Conservation (phyloP, 1,140 invertebrate genomes). For the Ceratina japonica region DNA sequence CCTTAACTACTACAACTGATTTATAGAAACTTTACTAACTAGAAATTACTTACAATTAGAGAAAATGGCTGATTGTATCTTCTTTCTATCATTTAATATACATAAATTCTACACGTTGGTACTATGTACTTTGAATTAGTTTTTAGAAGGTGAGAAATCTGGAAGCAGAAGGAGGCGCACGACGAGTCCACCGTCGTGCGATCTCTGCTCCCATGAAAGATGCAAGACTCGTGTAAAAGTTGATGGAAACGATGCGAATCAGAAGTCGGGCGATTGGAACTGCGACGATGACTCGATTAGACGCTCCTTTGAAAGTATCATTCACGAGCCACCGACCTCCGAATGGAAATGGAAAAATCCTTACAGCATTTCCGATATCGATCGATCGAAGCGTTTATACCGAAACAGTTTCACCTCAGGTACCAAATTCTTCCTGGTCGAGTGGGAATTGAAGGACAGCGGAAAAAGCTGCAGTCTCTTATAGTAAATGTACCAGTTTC, state of each 20-base stretch:
- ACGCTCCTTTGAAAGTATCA: too few species aligned
- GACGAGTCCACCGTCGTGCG: neutral
- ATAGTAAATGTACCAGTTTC: too few species aligned
- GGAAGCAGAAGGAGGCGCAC: neutral
- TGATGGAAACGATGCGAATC: neutral
- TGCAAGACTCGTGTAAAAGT: neutral
- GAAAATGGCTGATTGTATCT: too few species aligned
- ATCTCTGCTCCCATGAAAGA: neutral
- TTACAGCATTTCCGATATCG: slow-evolving; percentile 58
- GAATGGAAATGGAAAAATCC: slow-evolving; percentile 64
- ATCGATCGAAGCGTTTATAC: neutral
- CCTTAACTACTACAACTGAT: too few species aligned
- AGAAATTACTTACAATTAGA: too few species aligned
- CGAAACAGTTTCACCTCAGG: neutral
- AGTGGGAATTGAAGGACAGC: too few species aligned
- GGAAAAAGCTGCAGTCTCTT: too few species aligned
- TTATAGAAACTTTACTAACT: too few species aligned
- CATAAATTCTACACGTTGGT: neutral
- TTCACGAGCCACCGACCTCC: neutral
- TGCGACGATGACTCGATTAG: neutral
- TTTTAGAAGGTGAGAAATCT: neutral
- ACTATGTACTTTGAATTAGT: neutral
- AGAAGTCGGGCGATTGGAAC: slow-evolving; percentile 35
- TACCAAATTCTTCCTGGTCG: neutral
- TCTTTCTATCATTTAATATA: neutral